phyloP scores from a whole-genome alignment of 2,797 vertebrate species.

The Ambastaia sidthimunki region DNA sequence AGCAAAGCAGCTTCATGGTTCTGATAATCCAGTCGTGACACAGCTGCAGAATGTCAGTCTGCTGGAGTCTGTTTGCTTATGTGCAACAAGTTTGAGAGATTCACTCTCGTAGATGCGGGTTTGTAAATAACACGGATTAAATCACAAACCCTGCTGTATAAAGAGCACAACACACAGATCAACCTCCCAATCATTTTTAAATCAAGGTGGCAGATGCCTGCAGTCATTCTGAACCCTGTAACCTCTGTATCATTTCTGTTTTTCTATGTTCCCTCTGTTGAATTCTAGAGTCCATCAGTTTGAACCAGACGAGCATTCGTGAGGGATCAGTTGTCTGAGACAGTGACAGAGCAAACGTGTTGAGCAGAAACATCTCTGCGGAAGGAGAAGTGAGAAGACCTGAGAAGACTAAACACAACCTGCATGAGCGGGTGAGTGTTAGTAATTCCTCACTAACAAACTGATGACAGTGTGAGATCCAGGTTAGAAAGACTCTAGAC shows the following conservation, averaged over 20 bases:
- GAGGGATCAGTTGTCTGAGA: neutral
- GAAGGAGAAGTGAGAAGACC: conserved; percentile 3
- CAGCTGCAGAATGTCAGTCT: conserved; percentile 31
- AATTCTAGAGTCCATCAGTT: neutral
- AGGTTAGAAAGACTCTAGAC: conserved; percentile 53
- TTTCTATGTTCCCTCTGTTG: neutral
- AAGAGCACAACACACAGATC: neutral
- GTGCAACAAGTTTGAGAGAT: too few species aligned
- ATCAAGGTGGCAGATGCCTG: neutral
- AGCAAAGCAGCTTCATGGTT: conserved; percentile 47
- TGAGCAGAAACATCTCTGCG: neutral
- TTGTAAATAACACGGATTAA: neutral
- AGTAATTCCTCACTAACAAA: conserved; percentile 50
- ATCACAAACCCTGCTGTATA: neutral
- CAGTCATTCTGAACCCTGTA: neutral
- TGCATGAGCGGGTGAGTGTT: conserved; percentile 33
- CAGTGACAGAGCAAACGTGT: neutral
- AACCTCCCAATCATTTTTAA: neutral
- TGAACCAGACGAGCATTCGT: neutral
- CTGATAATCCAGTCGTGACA: conserved; percentile 32
- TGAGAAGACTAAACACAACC: neutral
- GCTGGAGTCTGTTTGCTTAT: conserved; percentile 7
- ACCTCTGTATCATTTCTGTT: neutral
- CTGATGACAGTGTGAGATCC: conserved; percentile 50
- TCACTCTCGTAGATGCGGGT: too few species aligned